A percentile compares a stretch with the other conserved stretches of the same genome.
These are phyloP conservation scores for Meleagris gallopavo DNA, from an alignment of 2,113 vertebrate species.

Conservation along the genomic window DNA sequence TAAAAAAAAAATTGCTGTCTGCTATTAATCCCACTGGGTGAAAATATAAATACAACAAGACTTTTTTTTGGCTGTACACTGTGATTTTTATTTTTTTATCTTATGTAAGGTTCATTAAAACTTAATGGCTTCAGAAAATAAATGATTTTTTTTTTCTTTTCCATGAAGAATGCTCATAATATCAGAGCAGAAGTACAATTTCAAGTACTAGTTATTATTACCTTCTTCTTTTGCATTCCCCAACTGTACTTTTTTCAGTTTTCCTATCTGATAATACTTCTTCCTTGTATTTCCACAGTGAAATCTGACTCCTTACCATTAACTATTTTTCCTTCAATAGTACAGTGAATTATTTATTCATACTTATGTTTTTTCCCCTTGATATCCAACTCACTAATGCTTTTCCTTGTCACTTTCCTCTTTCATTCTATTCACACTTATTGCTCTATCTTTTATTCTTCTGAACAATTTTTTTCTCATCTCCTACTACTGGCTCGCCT, in stretches of 20 bases:
- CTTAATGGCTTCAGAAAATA: not conserved
- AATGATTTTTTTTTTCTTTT: not conserved
- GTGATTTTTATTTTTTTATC: not conserved
- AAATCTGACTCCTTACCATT: not conserved
- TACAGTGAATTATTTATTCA: not conserved
- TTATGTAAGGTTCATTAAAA: not conserved
- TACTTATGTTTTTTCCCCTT: not conserved
- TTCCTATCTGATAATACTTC: not conserved
- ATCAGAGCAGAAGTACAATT: not conserved
- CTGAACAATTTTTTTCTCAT: not conserved
- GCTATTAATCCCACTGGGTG: not conserved
- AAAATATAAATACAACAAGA: not conserved
- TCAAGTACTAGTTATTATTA: not conserved
- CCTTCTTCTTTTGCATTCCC: not conserved
- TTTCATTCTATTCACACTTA: not conserved
- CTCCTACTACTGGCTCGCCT: not conserved
- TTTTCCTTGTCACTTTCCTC: not conserved
- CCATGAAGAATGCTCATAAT: not conserved
- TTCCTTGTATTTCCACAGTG: not conserved
- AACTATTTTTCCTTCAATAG: not conserved
- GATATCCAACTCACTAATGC: not conserved
- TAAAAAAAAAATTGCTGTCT: not conserved
- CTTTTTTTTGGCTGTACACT: not conserved
- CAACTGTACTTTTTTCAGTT: not conserved
- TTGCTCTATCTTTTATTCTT: not conserved